phyloP scores from a whole-genome alignment of 2,888 invertebrate species.

The Thymelicus lineola region DNA sequence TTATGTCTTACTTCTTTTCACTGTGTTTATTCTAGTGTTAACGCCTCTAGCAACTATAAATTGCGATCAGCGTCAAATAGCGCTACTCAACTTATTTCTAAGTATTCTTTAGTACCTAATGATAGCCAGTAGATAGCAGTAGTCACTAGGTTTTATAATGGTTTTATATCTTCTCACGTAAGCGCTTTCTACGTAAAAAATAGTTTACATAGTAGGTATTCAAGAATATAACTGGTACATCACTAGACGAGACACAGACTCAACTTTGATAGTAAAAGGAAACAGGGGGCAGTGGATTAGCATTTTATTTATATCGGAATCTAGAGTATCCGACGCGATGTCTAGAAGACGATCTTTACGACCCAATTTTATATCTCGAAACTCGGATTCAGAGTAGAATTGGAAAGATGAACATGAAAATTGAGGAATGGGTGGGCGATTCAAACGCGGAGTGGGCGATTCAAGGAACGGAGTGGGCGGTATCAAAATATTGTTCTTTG shows the following conservation, averaged over 20 bases:
- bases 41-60: no score
- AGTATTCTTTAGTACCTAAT: no score
- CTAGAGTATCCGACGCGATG: conserved; percentile 27
- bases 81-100: no score
- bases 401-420: conserved; percentile 19
- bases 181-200: no score
- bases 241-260: conserved; percentile 26
- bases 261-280: conserved; percentile 37
- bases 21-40: no score
- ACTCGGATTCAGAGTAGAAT: conserved; percentile 16
- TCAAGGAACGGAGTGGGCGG: background rate
- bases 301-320: conserved; percentile 38
- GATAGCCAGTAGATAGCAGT: no score
- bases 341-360: conserved; percentile 31
- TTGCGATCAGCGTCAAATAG: no score
- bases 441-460: background rate
- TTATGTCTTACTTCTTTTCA: no score
- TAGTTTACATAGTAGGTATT: background rate
- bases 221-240: background rate
- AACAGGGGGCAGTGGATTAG: conserved; percentile 36
- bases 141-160: no score
- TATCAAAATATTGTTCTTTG: conserved; percentile 1
- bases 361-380: conserved; percentile 27
- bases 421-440: conserved; percentile 3
- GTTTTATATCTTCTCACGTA: no score